Evolutionary conservation across 2,113 vertebrate species (phyloP).

Genomic region (Phylloscopus trochilus): DNA sequence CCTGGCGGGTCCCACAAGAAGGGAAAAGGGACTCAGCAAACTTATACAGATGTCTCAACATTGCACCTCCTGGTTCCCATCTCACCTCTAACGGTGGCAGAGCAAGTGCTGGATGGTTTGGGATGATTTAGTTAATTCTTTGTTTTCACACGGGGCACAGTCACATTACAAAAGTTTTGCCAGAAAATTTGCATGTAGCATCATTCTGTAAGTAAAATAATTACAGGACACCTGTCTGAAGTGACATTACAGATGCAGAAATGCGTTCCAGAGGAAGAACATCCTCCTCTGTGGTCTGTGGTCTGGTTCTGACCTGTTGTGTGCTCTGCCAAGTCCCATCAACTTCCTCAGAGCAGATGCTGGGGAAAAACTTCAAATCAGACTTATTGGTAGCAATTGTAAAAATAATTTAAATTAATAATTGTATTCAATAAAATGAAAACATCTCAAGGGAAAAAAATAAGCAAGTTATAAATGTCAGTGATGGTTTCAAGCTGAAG

Average conservation of each 20-base stretch:
- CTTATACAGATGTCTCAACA: neutral
- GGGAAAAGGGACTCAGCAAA: neutral
- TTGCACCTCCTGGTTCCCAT: neutral
- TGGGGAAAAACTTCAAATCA: neutral
- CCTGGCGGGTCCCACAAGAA: neutral
- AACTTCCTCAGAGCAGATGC: neutral
- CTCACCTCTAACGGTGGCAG: neutral
- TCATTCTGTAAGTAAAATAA: neutral
- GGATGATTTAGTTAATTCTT: neutral
- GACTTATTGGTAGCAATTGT: neutral
- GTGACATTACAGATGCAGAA: neutral
- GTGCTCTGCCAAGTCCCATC: neutral
- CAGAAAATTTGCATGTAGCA: neutral
- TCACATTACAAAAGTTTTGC: neutral
- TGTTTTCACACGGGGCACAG: neutral
- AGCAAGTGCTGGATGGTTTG: neutral
- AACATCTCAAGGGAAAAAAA: neutral
- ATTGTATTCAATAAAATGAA: neutral
- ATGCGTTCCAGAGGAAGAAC: neutral
- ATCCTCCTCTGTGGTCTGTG: neutral
- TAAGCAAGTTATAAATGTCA: neutral
- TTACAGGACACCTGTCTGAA: neutral
- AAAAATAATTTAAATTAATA: neutral
- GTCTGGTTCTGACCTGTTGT: neutral
- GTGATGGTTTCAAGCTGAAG: neutral